Evolutionary conservation across 2,113 vertebrate species (phyloP).

Genomic region (Nibea coibor): DNA sequence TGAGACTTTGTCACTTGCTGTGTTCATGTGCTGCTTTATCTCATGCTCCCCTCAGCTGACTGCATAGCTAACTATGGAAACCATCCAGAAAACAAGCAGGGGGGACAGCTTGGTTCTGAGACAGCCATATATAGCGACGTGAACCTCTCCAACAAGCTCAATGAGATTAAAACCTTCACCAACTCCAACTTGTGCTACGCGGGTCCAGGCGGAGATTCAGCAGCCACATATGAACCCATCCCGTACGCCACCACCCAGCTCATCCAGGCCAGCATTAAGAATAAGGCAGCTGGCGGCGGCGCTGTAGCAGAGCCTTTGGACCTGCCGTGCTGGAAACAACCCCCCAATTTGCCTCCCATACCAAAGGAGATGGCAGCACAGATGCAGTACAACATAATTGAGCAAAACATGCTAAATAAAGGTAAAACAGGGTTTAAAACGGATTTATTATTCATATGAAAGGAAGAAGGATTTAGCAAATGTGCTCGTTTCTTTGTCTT

Average conservation of each 20-base stretch:
- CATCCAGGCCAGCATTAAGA: constrained; percentile 92
- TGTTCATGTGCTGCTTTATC: constrained; percentile 41
- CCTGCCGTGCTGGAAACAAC: constrained; percentile 90
- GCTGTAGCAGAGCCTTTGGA: constrained; percentile 82
- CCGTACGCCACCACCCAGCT: constrained; percentile 97
- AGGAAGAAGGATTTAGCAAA: not conserved
- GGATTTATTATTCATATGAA: not conserved
- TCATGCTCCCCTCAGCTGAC: constrained; percentile 85
- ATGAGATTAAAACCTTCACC: constrained; percentile 96
- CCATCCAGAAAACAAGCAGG: constrained; percentile 93
- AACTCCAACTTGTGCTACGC: constrained; percentile 92
- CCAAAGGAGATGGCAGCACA: constrained; percentile 88
- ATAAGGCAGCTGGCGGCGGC: constrained; percentile 76
- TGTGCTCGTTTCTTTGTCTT: constrained; percentile 17
- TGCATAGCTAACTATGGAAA: constrained; percentile 98
- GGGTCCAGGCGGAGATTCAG: constrained; percentile 86
- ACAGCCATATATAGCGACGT: constrained; percentile 94
- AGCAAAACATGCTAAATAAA: constrained; percentile 93
- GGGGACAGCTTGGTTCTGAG: constrained; percentile 92
- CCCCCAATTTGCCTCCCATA: constrained; percentile 86
- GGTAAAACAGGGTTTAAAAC: constrained; percentile 73
- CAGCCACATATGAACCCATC: constrained; percentile 87
- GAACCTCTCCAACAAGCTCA: constrained; percentile 95
- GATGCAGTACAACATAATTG: constrained; percentile 93
- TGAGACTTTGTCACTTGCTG: constrained; percentile 15